These are phyloP conservation scores for Dipodomys ordii DNA, from an alignment of 2,113 vertebrate species.

Conservation along the genomic window DNA sequence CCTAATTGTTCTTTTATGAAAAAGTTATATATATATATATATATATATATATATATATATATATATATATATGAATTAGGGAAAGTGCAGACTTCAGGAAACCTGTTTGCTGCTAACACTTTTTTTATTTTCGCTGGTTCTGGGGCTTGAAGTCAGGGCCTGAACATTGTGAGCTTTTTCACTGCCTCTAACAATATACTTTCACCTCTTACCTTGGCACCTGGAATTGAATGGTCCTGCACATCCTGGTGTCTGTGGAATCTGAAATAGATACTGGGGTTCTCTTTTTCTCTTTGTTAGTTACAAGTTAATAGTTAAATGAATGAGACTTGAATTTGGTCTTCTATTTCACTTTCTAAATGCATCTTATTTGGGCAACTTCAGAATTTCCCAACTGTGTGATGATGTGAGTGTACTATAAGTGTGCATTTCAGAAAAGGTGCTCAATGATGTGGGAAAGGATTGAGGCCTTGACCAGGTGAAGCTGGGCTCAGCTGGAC, in stretches of 20 bases:
- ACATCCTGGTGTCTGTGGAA: background rate
- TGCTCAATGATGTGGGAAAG: background rate
- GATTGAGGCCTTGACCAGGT: background rate
- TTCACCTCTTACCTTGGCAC: background rate
- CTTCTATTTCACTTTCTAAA: conserved; percentile 25
- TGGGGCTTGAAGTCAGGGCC: no score
- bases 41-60: conserved; percentile 54
- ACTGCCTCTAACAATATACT: background rate
- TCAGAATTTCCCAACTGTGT: background rate
- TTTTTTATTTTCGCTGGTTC: background rate
- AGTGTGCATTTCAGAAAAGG: background rate
- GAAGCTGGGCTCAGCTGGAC: background rate
- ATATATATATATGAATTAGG: conserved; percentile 42
- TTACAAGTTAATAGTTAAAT: conserved; percentile 18
- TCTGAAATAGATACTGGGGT: conserved; percentile 33
- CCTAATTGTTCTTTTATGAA: conserved; percentile 40
- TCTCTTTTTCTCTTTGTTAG: conserved; percentile 25
- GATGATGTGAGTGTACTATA: background rate
- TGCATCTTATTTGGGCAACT: background rate
- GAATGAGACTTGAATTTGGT: conserved; percentile 48
- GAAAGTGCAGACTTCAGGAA: conserved; percentile 62
- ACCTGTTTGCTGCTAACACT: conserved; percentile 15
- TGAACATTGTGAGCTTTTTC: no score
- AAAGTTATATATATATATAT: conserved; percentile 62
- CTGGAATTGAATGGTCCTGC: background rate